These are phyloP conservation scores for Gymnothorax javanicus DNA, from an alignment of 2,797 vertebrate species.

Conservation along the genomic window DNA sequence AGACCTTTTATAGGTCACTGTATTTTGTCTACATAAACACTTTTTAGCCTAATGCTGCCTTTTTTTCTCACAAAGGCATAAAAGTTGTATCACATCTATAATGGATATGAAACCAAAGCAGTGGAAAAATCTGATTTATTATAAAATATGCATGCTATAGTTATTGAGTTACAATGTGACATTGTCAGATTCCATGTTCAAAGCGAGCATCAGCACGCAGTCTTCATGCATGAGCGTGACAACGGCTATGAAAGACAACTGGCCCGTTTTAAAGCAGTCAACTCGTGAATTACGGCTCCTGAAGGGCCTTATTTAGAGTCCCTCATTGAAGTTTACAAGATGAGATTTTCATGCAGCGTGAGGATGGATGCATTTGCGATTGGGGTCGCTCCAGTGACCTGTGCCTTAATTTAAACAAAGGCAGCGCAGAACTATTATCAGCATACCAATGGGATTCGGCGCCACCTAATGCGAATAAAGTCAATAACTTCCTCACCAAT, in stretches of 20 bases:
- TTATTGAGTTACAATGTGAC: neutral
- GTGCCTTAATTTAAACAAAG: constrained; percentile 18
- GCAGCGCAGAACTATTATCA: neutral
- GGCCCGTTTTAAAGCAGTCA: constrained; percentile 4
- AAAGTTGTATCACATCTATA: neutral
- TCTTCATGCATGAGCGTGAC: neutral
- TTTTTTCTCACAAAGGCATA: too few relatives aligned
- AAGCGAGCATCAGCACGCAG: neutral
- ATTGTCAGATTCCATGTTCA: neutral
- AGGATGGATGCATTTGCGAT: neutral
- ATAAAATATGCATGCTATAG: neutral
- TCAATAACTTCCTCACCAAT: constrained; percentile 16
- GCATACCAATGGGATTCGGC: neutral
- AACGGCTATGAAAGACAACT: neutral
- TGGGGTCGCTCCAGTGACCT: constrained; percentile 13
- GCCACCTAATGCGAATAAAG: constrained; percentile 5
- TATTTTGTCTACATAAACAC: too few relatives aligned
- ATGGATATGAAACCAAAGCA: neutral
- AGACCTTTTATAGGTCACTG: too few relatives aligned
- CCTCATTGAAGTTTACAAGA: constrained; percentile 4
- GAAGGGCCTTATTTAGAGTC: constrained; percentile 8
- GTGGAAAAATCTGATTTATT: neutral
- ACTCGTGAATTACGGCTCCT: neutral
- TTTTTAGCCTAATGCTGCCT: too few relatives aligned
- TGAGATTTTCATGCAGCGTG: constrained; percentile 12